phyloP scores from a whole-genome alignment of 2,113 vertebrate species.

The Heteronetta atricapilla region DNA sequence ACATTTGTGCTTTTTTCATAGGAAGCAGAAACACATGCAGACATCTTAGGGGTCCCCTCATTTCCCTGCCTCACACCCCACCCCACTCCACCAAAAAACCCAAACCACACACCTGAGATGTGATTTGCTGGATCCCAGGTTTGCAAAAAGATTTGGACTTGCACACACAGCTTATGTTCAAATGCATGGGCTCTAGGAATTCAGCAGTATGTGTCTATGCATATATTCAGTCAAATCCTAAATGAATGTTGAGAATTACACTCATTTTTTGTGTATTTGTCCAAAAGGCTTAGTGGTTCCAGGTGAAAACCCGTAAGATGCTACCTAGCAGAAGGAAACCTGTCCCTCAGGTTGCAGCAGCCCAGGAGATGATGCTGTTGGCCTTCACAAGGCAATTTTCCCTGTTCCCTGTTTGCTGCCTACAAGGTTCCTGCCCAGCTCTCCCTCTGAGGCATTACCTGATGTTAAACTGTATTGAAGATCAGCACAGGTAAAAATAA shows the following conservation, averaged over 20 bases:
- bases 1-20: background rate
- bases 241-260: background rate
- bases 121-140: background rate
- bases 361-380: background rate
- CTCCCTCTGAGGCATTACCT: rapidly evolving
- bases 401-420: background rate
- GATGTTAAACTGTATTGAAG: background rate
- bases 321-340: background rate
- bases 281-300: background rate
- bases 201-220: background rate
- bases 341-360: background rate
- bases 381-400: background rate
- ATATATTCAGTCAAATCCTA: background rate
- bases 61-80: too few relatives aligned
- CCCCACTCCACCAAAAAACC: too few relatives aligned
- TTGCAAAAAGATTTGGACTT: background rate
- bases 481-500: background rate
- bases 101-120: too few relatives aligned
- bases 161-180: background rate
- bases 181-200: background rate
- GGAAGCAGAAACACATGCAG: background rate
- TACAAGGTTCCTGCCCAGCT: background rate
- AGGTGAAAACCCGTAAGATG: background rate
- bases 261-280: too few relatives aligned
- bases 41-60: too few relatives aligned